These are phyloP conservation scores for Didymodactylos carnosus DNA, from an alignment of 2,888 invertebrate genomes.

Conservation along the genomic window DNA sequence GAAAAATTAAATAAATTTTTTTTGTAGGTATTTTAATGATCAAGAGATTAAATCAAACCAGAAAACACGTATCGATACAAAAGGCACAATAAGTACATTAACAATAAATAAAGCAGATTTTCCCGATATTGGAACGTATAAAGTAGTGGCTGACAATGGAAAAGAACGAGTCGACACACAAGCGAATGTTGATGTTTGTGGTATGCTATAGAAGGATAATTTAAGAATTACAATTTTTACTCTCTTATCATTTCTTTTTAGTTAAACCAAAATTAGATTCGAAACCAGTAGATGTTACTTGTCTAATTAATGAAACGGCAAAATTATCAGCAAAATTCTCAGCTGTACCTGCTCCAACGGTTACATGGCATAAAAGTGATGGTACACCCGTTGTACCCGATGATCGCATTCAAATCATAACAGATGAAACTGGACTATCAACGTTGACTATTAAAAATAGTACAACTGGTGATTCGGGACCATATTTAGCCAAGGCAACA, in stretches of 20 bases:
- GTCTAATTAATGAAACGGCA: constrained; percentile 3
- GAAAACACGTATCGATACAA: constrained; percentile 12
- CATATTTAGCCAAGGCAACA: constrained; percentile 28
- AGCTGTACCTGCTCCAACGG: neutral
- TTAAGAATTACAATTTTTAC: neutral
- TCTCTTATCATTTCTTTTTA: no score
- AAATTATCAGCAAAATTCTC: neutral
- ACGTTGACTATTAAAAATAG: constrained; percentile 48
- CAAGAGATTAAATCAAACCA: constrained; percentile 6
- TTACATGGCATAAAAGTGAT: constrained; percentile 9
- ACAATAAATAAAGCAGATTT: constrained; percentile 5
- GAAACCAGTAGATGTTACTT: neutral
- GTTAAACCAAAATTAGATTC: constrained; percentile 4
- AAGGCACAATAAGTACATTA: constrained; percentile 7
- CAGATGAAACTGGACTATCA: constrained; percentile 58
- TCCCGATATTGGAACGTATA: constrained; percentile 8
- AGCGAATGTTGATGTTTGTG: constrained; percentile 6
- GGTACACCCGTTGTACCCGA: neutral
- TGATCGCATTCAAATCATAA: constrained; percentile 4
- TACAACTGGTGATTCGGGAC: constrained; percentile 29
- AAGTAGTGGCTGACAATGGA: constrained; percentile 8
- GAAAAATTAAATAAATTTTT: no score
- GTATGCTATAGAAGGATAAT: neutral
- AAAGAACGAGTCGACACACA: constrained; percentile 3
- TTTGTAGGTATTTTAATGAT: neutral